Evolutionary conservation across 2,797 vertebrate species (phyloP).

Genomic region (Takifugu rubripes): DNA sequence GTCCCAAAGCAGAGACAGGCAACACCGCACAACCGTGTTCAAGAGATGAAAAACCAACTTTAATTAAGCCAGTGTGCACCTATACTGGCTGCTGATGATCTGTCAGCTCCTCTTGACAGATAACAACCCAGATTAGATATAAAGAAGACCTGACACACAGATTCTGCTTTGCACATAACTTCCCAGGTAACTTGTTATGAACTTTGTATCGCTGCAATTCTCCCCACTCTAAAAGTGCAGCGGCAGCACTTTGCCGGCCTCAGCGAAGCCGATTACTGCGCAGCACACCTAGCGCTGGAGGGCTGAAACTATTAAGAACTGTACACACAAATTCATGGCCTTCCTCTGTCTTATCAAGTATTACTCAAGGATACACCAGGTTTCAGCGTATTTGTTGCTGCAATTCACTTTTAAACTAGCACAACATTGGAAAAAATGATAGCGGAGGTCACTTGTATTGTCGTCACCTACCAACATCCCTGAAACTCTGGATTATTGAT

Average conservation of each 20-base stretch:
- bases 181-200: conserved; percentile 34
- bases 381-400: conserved; percentile 56
- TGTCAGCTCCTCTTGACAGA: conserved; percentile 52
- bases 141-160: conserved; percentile 59
- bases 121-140: conserved; percentile 63
- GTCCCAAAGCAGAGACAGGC: conserved; percentile 56
- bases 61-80: conserved; percentile 60
- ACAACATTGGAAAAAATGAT: conserved; percentile 38
- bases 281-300: conserved; percentile 54
- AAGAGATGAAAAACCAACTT: conserved; percentile 57
- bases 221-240: conserved; percentile 55
- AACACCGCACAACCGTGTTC: conserved; percentile 40
- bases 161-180: conserved; percentile 40
- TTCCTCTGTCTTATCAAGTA: conserved; percentile 62
- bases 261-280: conserved; percentile 55
- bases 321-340: conserved; percentile 57
- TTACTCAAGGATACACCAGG: conserved; percentile 61
- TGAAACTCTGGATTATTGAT: conserved; percentile 15
- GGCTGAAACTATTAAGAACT: conserved; percentile 52
- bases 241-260: conserved; percentile 57
- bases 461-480: conserved; percentile 24
- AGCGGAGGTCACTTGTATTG: conserved; percentile 34
- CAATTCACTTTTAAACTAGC: conserved; percentile 41
- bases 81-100: conserved; percentile 25
- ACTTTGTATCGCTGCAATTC: conserved; percentile 50